Evolutionary conservation across 2,888 invertebrate genomes (phyloP).

Genomic region (Parapristionchus giblindavisi): DNA sequence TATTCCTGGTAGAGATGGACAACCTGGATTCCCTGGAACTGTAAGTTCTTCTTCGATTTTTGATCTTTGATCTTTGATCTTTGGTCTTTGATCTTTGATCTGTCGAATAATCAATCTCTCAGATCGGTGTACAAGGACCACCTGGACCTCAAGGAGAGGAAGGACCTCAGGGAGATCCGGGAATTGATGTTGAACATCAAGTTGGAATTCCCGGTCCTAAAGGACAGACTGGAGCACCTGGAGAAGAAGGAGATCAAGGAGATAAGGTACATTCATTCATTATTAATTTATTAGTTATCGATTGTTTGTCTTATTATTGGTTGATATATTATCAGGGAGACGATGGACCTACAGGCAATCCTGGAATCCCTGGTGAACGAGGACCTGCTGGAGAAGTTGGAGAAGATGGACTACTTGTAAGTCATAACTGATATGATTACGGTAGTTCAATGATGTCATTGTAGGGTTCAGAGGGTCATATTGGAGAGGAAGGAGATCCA

Average conservation of each 20-base stretch:
- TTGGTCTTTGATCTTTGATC: neutral
- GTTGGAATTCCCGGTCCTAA: slow-evolving; percentile 60
- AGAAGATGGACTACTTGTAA: slow-evolving; percentile 23
- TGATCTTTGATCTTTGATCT: neutral
- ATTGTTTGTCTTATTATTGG: no score
- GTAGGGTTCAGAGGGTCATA: slow-evolving; percentile 32
- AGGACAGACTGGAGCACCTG: slow-evolving; percentile 55
- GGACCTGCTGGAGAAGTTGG: slow-evolving; percentile 7
- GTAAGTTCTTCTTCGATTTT: neutral
- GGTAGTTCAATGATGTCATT: neutral
- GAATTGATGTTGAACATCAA: slow-evolving; percentile 47
- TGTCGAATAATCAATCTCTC: no score
- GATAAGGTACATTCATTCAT: neutral
- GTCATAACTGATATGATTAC: neutral
- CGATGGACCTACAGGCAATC: slow-evolving; percentile 12
- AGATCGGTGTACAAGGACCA: slow-evolving; percentile 55
- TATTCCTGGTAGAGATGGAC: slow-evolving; percentile 62
- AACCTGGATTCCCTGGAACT: slow-evolving; percentile 61
- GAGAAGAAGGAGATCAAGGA: slow-evolving; percentile 44
- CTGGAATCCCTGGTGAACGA: slow-evolving; percentile 26
- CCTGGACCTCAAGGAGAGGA: slow-evolving; percentile 59
- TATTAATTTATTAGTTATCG: no score
- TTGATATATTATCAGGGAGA: neutral
- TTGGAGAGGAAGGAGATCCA: slow-evolving; percentile 27
- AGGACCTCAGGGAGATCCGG: slow-evolving; percentile 58